These are phyloP conservation scores for Lontra canadensis DNA, from an alignment of 2,113 vertebrate genomes.

Conservation along the genomic window DNA sequence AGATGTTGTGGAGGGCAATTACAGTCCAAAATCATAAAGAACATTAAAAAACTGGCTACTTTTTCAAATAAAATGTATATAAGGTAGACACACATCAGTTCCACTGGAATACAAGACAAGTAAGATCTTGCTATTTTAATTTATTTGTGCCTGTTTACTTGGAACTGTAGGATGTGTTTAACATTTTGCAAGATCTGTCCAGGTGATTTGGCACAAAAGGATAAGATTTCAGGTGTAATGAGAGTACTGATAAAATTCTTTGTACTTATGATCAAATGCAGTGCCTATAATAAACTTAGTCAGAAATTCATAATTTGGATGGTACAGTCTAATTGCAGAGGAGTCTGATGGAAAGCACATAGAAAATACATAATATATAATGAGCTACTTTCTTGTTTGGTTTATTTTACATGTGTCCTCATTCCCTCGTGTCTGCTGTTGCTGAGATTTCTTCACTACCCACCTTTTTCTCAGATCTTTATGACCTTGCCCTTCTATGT, in stretches of 20 bases:
- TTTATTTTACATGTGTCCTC: neutral
- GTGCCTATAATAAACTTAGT: neutral
- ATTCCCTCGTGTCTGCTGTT: neutral
- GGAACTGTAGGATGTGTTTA: neutral
- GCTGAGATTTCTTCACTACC: neutral
- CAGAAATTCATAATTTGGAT: neutral
- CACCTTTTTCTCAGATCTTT: neutral
- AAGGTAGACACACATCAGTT: neutral
- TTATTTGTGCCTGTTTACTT: neutral
- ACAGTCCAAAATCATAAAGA: neutral
- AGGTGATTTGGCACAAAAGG: neutral
- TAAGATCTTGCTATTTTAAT: neutral
- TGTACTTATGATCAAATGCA: neutral
- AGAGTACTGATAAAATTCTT: neutral
- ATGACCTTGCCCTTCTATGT: neutral
- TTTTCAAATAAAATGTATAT: neutral
- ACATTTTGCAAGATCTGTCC: neutral
- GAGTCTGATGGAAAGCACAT: neutral
- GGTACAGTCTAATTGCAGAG: neutral
- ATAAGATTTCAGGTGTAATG: neutral
- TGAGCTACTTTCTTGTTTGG: neutral
- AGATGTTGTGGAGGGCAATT: neutral
- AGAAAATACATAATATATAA: neutral
- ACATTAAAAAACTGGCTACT: neutral
- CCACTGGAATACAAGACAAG: neutral